Conservation (phyloP, 1,140 invertebrate genomes). For the Drosophila obscura region DNA sequence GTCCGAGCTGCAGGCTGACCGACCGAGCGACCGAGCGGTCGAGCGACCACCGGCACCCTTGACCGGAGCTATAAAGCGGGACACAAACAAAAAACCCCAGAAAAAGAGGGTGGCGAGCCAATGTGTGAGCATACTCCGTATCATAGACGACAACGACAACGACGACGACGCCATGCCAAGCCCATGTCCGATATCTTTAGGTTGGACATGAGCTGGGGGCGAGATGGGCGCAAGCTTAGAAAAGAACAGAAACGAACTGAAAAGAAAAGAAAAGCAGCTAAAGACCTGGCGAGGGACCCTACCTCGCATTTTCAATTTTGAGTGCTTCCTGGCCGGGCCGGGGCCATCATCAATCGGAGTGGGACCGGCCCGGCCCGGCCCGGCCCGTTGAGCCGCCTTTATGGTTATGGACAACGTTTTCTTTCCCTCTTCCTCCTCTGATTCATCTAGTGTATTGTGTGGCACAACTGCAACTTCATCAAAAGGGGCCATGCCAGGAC, state of each 20-base stretch:
- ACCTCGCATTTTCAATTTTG: slow-evolving; percentile 65
- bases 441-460: slow-evolving; percentile 60
- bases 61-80: slow-evolving; percentile 73
- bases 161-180: slow-evolving; percentile 63
- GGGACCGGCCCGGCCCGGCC: slow-evolving; percentile 7
- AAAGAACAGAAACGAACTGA: background rate
- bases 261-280: slow-evolving; percentile 1
- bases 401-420: slow-evolving; percentile 69
- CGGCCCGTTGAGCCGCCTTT: slow-evolving; percentile 66
- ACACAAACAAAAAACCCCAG: slow-evolving; percentile 16
- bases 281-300: background rate
- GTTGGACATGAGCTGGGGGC: slow-evolving; percentile 15
- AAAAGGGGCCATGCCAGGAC: slow-evolving; percentile 24
- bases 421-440: slow-evolving; percentile 17
- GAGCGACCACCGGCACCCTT: slow-evolving; percentile 71
- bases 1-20: slow-evolving; percentile 68
- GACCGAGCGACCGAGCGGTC: slow-evolving; percentile 30
- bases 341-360: slow-evolving; percentile 68
- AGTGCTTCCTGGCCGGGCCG: slow-evolving; percentile 41
- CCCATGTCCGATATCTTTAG: slow-evolving; percentile 38
- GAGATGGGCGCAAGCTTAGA: slow-evolving; percentile 8
- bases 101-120: background rate
- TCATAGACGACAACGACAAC: slow-evolving; percentile 46
- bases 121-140: slow-evolving; percentile 12
- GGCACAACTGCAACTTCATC: slow-evolving; percentile 75